phyloP scores from a whole-genome alignment of 2,113 vertebrate species.

The Bambusicola thoracicus region DNA sequence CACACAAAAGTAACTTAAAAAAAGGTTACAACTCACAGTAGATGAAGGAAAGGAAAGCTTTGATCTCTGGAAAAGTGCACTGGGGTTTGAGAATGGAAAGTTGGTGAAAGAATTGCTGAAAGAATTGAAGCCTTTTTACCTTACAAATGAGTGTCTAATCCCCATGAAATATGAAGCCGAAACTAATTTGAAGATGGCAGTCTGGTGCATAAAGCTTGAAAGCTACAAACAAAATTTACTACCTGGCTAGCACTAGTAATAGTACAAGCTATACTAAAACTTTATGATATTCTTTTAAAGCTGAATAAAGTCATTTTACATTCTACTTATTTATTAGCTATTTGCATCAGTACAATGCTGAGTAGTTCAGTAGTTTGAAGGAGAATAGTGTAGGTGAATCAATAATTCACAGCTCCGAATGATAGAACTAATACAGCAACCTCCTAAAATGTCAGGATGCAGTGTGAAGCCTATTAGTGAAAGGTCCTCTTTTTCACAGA shows the following conservation, averaged over 20 bases:
- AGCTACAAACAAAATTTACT: conserved; percentile 24
- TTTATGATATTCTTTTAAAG: conserved; percentile 34
- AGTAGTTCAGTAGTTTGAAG: conserved; percentile 30
- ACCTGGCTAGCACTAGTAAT: background rate
- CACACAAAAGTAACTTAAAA: background rate
- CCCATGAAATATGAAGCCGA: background rate
- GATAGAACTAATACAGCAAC: conserved; percentile 43
- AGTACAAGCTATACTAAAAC: background rate
- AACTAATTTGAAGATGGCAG: background rate
- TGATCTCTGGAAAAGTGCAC: background rate
- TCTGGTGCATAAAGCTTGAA: background rate
- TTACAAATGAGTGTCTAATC: background rate
- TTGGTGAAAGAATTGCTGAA: background rate
- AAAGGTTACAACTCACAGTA: background rate
- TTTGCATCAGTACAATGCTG: conserved; percentile 18
- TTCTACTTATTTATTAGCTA: conserved; percentile 42
- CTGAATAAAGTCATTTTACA: conserved; percentile 1
- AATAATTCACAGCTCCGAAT: conserved; percentile 51
- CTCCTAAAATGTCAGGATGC: conserved; percentile 39
- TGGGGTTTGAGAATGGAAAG: background rate
- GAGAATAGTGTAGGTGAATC: conserved; percentile 14
- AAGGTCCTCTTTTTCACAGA: conserved; percentile 28
- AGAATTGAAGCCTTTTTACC: background rate
- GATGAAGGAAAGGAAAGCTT: background rate
- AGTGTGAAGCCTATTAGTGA: conserved; percentile 1